Conservation (phyloP, 2,113 vertebrate species). For the Ochotona curzoniae region DNA sequence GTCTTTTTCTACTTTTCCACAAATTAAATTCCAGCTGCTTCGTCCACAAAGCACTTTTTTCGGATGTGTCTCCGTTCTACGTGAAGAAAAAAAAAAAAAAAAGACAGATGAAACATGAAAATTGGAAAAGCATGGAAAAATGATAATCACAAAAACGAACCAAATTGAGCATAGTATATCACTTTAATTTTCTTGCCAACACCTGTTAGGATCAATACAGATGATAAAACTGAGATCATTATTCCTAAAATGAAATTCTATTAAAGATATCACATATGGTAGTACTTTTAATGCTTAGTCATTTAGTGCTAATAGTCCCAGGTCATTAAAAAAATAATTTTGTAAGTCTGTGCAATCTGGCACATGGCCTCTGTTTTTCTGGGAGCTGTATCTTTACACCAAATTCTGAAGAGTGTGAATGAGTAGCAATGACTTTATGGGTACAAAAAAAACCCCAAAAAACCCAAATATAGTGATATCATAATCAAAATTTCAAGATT, state of each 20-base stretch:
- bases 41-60: slow-evolving; percentile 48
- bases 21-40: not conserved
- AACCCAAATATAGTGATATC: not conserved
- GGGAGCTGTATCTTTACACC: slow-evolving; percentile 46
- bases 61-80: not conserved
- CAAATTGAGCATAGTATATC: not conserved
- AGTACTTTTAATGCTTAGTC: not conserved
- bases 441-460: not conserved
- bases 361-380: slow-evolving; percentile 39
- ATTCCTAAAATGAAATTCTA: slow-evolving; percentile 57
- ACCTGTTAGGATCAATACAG: slow-evolving; percentile 35
- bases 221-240: slow-evolving; percentile 57
- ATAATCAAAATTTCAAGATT: not conserved
- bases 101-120: slow-evolving; percentile 52
- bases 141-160: not conserved
- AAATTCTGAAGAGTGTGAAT: not conserved
- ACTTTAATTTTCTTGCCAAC: slow-evolving; percentile 55
- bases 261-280: slow-evolving; percentile 24
- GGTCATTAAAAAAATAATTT: slow-evolving; percentile 61
- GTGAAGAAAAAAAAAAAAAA: slow-evolving; percentile 45
- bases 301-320: slow-evolving; percentile 45
- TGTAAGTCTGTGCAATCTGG: slow-evolving; percentile 53
- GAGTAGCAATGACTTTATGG: not conserved
- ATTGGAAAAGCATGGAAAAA: slow-evolving; percentile 23
- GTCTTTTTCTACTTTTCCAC: slow-evolving; percentile 6